These are phyloP conservation scores for Phalloptychus januarius DNA, from an alignment of 2,797 vertebrate genomes.

Conservation along the genomic window DNA sequence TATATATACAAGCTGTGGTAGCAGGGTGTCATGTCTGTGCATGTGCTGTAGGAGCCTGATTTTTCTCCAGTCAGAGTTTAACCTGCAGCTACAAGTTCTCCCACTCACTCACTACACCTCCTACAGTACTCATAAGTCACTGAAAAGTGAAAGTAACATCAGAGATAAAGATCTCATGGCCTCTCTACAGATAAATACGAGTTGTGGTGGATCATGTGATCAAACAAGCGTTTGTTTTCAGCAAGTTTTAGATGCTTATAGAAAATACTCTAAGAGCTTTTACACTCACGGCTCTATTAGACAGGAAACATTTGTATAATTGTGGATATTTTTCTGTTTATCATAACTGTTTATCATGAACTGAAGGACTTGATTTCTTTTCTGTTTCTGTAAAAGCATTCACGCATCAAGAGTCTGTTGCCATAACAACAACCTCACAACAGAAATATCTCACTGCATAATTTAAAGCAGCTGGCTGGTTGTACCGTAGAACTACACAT, in stretches of 20 bases:
- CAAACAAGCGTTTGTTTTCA: neutral
- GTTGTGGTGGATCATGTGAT: neutral
- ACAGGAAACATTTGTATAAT: neutral
- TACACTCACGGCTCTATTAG: neutral
- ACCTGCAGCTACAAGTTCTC: slow-evolving; percentile 51
- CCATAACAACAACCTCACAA: neutral
- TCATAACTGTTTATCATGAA: neutral
- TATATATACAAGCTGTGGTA: neutral
- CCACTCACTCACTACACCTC: neutral
- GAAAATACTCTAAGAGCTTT: neutral
- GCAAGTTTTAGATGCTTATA: neutral
- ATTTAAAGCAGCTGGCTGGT: neutral
- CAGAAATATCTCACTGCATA: slow-evolving; percentile 8
- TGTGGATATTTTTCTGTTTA: neutral
- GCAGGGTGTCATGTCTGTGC: slow-evolving; percentile 27
- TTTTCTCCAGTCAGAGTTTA: slow-evolving; percentile 23
- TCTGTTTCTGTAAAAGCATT: neutral
- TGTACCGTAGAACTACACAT: neutral
- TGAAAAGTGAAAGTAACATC: neutral
- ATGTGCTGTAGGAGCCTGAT: slow-evolving; percentile 18
- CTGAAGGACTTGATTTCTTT: neutral
- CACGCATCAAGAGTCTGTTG: neutral
- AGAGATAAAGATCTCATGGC: neutral
- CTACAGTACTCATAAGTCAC: slow-evolving; percentile 5
- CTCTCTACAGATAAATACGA: neutral